phyloP scores from a whole-genome alignment of 2,797 vertebrate genomes.

The Diplodus sargus region DNA sequence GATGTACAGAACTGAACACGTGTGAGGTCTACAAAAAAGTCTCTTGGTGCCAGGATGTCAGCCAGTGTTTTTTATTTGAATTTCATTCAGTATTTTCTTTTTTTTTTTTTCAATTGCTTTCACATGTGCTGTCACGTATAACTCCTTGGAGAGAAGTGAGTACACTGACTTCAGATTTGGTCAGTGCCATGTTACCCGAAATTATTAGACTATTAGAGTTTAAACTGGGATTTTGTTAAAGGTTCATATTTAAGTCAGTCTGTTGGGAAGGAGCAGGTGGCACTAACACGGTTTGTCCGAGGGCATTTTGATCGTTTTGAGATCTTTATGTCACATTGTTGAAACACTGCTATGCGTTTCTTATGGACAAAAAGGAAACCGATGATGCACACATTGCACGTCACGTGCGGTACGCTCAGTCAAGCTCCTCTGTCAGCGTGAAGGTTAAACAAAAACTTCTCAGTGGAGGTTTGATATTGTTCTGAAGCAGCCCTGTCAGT shows the following conservation, averaged over 20 bases:
- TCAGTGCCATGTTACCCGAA: too few relatives aligned
- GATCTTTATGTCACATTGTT: not conserved
- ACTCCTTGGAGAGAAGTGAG: too few relatives aligned
- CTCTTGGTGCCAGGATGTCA: too few relatives aligned
- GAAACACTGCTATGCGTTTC: not conserved
- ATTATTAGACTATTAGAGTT: too few relatives aligned
- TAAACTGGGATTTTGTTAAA: not conserved
- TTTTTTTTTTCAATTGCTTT: too few relatives aligned
- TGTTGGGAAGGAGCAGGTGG: not conserved
- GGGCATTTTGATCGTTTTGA: not conserved
- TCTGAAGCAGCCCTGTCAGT: slow-evolving; percentile 1
- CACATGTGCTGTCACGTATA: too few relatives aligned
- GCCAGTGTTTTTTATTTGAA: too few relatives aligned
- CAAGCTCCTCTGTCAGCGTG: not conserved
- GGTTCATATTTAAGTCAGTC: not conserved
- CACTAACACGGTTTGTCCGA: slow-evolving; percentile 1
- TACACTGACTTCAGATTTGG: too few relatives aligned
- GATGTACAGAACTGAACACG: too few relatives aligned
- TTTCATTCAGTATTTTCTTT: too few relatives aligned
- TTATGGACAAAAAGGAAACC: not conserved
- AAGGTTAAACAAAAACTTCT: not conserved
- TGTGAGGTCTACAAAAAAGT: too few relatives aligned
- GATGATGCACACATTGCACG: not conserved
- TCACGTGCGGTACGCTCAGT: not conserved
- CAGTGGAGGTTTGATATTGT: slow-evolving; percentile 21